Evolutionary conservation across 1,140 invertebrate species (phyloP), one percentile per base, ranked within the genome.

Genomic region (Ectropis grisescens): DNA sequence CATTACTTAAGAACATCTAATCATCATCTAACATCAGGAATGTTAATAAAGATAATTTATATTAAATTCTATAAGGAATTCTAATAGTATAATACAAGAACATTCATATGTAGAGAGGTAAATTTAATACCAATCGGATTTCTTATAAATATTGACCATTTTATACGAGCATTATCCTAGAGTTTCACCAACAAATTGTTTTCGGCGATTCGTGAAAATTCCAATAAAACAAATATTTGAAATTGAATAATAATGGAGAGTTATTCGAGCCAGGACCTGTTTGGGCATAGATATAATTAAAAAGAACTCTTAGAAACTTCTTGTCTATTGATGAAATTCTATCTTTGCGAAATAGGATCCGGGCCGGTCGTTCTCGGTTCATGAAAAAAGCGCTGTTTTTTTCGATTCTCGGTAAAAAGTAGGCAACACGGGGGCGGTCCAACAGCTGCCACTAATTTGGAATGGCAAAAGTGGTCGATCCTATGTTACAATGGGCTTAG

Each of bases 271-370:
- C 46, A 37, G 38, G 44, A 37, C 37, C 46, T 48, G 52, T 45
- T 65, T 55, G 55, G 34, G 25, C 37, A 58, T 47, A 47, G 40
- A 48, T 52, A 51, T 50, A 55, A 58, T 68, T 60, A 59, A 67
- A 64, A 69, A 70, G 60, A 74, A 72, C 51, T 67, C 69, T 38
- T 68, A 69, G 53, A 68, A 69, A 61, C 50, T 39, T 42, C 37
- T 51, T 45, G 46, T 50, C 39, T 55, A 47, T 44, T 45, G 37
- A 56, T 54, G 68, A 70, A 74, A 74, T 54, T 70, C 59, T 64
- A 68, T 67, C 57, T 57, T 53, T 39, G 52, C 56, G 69, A 69
- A 70, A 74, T 68, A 47, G 60, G 61, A 74, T 64, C 53, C 49
- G 47, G 33, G 27, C 41, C 36, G 33, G 36, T 57, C 28, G 41